Conservation (phyloP, 2,888 invertebrate genomes). For the Epistrophella euchroma region DNA sequence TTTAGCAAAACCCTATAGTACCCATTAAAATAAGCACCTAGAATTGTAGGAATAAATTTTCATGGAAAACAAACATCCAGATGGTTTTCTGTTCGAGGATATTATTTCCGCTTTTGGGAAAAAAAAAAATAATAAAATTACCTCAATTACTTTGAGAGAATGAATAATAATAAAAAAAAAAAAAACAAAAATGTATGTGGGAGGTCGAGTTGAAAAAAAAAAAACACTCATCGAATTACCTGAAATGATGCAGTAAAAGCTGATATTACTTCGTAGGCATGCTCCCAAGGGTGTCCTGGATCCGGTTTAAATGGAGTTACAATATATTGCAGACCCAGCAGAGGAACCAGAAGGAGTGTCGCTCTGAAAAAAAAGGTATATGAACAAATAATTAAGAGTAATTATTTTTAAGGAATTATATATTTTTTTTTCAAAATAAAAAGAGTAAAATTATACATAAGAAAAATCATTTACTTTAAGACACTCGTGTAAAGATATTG, state of each 20-base stretch:
- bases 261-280: conserved; percentile 92
- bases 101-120: background rate
- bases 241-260: conserved; percentile 95
- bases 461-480: no score
- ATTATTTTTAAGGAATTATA: no score
- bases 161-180: conserved; percentile 12
- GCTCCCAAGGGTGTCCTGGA: conserved; percentile 89
- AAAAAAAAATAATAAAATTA: background rate
- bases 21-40: background rate
- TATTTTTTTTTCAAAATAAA: no score
- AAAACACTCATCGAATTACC: conserved; percentile 84
- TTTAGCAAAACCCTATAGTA: background rate
- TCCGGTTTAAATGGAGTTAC: conserved; percentile 93
- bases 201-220: conserved; percentile 32
- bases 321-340: conserved; percentile 95
- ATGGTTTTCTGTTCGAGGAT: background rate
- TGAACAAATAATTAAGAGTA: no score
- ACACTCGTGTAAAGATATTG: no score
- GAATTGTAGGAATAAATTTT: background rate
- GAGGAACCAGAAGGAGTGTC: conserved; percentile 94
- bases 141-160: conserved; percentile 41
- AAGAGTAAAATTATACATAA: no score
- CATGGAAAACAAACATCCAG: background rate
- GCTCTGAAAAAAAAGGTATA: conserved; percentile 85
- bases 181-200: background rate